phyloP scores from a whole-genome alignment of 2,113 vertebrate genomes.

The Indri indri region DNA sequence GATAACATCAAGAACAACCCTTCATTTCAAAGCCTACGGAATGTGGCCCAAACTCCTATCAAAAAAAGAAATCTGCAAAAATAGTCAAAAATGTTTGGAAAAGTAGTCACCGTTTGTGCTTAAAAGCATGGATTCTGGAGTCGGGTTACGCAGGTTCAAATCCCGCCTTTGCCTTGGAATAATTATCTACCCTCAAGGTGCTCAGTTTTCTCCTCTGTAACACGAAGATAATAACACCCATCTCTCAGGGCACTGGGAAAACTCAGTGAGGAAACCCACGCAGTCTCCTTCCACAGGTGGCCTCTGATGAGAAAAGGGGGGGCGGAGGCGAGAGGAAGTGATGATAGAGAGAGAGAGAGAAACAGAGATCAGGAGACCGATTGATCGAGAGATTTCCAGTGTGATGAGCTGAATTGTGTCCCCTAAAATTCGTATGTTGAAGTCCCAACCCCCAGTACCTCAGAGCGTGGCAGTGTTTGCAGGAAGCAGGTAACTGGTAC shows the following conservation, averaged over 20 bases:
- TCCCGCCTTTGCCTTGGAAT: not conserved
- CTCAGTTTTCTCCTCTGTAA: not conserved
- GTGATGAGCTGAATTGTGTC: not conserved
- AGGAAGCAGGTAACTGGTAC: not conserved
- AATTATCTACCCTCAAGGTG: not conserved
- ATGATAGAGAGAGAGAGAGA: not conserved
- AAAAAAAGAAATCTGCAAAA: not conserved
- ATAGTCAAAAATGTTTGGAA: not conserved
- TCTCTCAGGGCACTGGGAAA: not conserved
- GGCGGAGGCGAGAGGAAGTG: not conserved
- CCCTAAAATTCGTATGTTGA: not conserved
- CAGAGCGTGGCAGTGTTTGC: not conserved
- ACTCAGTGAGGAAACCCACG: not conserved
- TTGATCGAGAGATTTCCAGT: not conserved
- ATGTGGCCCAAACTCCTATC: not conserved
- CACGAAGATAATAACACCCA: not conserved
- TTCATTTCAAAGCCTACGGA: not conserved
- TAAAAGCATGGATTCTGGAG: not conserved
- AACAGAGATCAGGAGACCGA: not conserved
- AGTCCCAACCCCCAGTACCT: not conserved
- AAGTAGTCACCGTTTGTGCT: not conserved
- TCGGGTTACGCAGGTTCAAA: not conserved
- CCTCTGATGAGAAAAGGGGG: not conserved
- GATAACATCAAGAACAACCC: not conserved
- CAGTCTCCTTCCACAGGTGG: not conserved